Evolutionary conservation across 2,797 vertebrate species (phyloP).

Genomic region (Liparis tanakae): DNA sequence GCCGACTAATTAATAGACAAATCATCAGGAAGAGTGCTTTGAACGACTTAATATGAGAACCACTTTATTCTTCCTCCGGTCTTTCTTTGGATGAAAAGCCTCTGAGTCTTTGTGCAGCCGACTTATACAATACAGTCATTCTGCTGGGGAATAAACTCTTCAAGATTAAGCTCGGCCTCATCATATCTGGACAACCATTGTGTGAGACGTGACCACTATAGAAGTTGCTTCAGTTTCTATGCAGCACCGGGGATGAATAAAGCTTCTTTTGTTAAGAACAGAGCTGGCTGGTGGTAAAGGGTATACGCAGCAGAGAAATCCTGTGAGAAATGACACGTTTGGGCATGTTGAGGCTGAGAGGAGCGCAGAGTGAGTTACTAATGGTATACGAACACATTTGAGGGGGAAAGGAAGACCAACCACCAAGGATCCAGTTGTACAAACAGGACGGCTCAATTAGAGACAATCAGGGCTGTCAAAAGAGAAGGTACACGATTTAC

Average conservation of each 20-base stretch:
- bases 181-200: constrained; percentile 54
- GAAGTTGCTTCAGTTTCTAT: constrained; percentile 37
- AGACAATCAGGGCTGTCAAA: background rate
- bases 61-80: constrained; percentile 18
- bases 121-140: constrained; percentile 14
- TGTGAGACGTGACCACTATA: constrained; percentile 18
- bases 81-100: constrained; percentile 31
- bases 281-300: constrained; percentile 25
- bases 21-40: constrained; percentile 24
- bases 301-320: constrained; percentile 21
- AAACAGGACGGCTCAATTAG: constrained; percentile 11
- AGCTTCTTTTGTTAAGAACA: constrained; percentile 37
- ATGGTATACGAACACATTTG: constrained; percentile 3
- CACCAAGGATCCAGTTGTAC: background rate
- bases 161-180: constrained; percentile 39
- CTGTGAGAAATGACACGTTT: constrained; percentile 27
- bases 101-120: constrained; percentile 26
- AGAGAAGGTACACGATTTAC: background rate
- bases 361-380: background rate
- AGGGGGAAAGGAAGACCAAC: background rate
- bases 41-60: constrained; percentile 27
- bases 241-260: constrained; percentile 23
- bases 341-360: constrained; percentile 8
- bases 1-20: constrained; percentile 26
- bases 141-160: constrained; percentile 34